Conservation (phyloP, 23 tunicate species). For the Oikopleura dioica region DNA sequence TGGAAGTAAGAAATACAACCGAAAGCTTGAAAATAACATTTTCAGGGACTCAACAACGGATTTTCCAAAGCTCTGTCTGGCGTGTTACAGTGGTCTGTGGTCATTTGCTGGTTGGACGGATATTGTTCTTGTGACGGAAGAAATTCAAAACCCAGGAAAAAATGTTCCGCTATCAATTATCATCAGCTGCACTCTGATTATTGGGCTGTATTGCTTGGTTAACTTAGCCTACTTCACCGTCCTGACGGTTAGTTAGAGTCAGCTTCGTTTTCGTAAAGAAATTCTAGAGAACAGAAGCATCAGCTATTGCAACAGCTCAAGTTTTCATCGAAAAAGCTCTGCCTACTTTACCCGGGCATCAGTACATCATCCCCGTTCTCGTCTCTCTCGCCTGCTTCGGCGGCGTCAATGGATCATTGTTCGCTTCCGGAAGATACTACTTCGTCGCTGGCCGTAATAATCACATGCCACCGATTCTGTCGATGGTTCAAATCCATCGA, state of each 20-base stretch:
- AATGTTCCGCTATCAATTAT: conserved; percentile 28
- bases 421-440: conserved; percentile 20
- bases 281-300: background rate
- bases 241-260: background rate
- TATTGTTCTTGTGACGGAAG: conserved; percentile 17
- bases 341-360: background rate
- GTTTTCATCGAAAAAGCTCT: background rate
- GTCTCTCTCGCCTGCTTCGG: conserved; percentile 32
- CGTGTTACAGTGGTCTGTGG: conserved; percentile 24
- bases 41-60: conserved; percentile 13
- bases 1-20: background rate
- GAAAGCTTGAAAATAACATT: background rate
- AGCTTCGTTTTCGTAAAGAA: background rate
- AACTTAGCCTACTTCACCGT: conserved; percentile 35
- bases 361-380: conserved; percentile 14
- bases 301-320: background rate
- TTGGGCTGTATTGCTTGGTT: conserved; percentile 18
- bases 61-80: conserved; percentile 17
- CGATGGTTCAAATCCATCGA: conserved; percentile 21
- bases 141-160: conserved; percentile 26
- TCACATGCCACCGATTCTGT: conserved; percentile 16
- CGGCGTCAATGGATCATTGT: conserved; percentile 29
- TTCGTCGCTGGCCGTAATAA: conserved; percentile 21
- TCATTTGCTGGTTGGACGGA: conserved; percentile 28
- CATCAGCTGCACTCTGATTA: conserved; percentile 13